These are phyloP conservation scores for Gallirallus australis DNA, from an alignment of 2,797 vertebrate genomes.

Conservation along the genomic window DNA sequence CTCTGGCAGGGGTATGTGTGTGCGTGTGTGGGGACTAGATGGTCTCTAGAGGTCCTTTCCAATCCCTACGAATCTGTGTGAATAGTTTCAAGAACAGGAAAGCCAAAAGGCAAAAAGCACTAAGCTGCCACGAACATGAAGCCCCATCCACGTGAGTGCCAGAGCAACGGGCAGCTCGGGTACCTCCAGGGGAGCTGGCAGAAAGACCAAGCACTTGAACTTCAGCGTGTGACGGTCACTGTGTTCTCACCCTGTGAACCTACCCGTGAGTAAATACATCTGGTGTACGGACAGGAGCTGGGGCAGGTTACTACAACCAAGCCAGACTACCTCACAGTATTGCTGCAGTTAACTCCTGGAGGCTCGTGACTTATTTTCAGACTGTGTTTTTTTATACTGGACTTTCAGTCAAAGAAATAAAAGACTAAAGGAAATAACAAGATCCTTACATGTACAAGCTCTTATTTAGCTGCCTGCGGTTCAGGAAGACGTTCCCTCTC, in stretches of 20 bases:
- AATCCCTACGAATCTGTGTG: too few relatives aligned
- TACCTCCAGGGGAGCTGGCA: not conserved
- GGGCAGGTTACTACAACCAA: not conserved
- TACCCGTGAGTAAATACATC: rapidly evolving
- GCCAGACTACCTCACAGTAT: not conserved
- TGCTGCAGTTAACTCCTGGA: not conserved
- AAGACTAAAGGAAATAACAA: not conserved
- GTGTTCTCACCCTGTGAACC: not conserved
- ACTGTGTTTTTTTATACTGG: not conserved
- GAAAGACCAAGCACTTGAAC: not conserved
- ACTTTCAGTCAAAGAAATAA: rapidly evolving
- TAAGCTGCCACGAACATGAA: rapidly evolving
- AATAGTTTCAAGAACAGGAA: not conserved
- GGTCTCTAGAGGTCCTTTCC: too few relatives aligned
- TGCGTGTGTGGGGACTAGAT: too few relatives aligned
- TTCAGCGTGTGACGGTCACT: rapidly evolving
- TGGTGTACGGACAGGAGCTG: not conserved
- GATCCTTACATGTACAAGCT: not conserved
- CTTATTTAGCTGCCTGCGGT: not conserved
- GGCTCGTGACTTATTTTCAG: not conserved
- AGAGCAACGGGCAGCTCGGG: not conserved
- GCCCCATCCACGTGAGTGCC: rapidly evolving
- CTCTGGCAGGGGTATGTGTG: too few relatives aligned
- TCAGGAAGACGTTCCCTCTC: not conserved
- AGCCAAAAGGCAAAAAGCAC: not conserved